Evolutionary conservation across 2,888 invertebrate genomes (phyloP).

Genomic region (Sphecodes monilicornis): DNA sequence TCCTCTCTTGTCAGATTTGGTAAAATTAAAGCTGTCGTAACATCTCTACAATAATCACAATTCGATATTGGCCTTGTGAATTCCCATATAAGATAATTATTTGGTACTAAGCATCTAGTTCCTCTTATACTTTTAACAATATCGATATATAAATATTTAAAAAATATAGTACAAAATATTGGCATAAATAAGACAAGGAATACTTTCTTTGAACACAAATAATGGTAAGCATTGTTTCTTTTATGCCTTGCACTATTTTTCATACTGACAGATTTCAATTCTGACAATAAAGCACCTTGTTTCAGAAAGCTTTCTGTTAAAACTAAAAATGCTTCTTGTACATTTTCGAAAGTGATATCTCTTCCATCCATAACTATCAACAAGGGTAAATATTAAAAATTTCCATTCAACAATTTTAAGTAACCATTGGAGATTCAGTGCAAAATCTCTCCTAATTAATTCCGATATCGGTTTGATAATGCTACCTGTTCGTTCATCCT

Average conservation of each 20-base stretch:
- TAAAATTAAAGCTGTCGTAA: conserved; percentile 89
- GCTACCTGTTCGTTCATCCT: background rate
- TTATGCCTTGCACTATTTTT: conserved; percentile 37
- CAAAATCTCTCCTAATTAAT: background rate
- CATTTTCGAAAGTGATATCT: conserved; percentile 55
- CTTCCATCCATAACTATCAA: conserved; percentile 48
- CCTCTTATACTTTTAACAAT: conserved; percentile 77
- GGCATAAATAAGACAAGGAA: conserved; percentile 64
- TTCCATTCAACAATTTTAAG: conserved; percentile 22
- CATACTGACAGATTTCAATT: conserved; percentile 67
- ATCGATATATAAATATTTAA: conserved; percentile 72
- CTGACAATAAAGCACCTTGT: conserved; percentile 72
- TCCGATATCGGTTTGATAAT: background rate
- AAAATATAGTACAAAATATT: conserved; percentile 70
- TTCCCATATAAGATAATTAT: conserved; percentile 95
- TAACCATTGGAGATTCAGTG: conserved; percentile 33
- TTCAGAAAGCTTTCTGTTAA: conserved; percentile 73
- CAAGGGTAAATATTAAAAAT: conserved; percentile 3
- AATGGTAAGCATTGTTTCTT: conserved; percentile 30
- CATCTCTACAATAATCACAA: conserved; percentile 91
- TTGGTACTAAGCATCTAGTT: conserved; percentile 91
- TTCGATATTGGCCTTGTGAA: conserved; percentile 93
- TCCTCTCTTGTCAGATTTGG: conserved; percentile 89
- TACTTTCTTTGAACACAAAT: conserved; percentile 56
- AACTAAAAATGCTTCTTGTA: conserved; percentile 71